Conservation (phyloP, 2,888 invertebrate genomes). For the Platynereis dumerilii region DNA sequence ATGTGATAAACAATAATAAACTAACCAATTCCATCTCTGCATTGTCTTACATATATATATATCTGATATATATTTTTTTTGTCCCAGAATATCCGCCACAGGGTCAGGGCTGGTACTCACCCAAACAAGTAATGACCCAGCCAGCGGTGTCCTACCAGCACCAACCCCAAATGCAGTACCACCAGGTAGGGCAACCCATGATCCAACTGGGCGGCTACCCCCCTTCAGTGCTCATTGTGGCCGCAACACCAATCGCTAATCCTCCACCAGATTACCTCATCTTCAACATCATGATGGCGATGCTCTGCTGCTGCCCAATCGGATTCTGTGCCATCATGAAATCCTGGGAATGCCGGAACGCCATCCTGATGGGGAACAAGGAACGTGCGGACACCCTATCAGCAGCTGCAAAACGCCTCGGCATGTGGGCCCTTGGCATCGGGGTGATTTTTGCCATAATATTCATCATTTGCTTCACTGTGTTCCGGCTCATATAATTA, state of each 20-base stretch:
- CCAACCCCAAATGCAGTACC: too few species aligned
- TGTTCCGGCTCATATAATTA: too few species aligned
- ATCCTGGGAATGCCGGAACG: conserved; percentile 30
- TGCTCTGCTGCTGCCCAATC: conserved; percentile 36
- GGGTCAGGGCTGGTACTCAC: too few species aligned
- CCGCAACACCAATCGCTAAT: conserved; percentile 13
- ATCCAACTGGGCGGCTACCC: conserved; percentile 10
- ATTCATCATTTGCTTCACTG: too few species aligned
- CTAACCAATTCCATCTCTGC: too few species aligned
- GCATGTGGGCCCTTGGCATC: conserved; percentile 27
- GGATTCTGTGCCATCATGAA: conserved; percentile 36
- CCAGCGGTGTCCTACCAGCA: too few species aligned
- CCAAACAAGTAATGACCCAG: too few species aligned
- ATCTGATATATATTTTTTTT: too few species aligned
- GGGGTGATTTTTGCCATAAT: too few species aligned
- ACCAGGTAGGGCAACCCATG: neutral
- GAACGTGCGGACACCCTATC: conserved; percentile 4
- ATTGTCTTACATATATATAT: too few species aligned
- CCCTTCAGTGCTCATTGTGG: conserved; percentile 9
- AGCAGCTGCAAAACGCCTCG: conserved; percentile 22
- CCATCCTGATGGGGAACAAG: conserved; percentile 23
- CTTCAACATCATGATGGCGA: conserved; percentile 33
- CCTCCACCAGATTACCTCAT: conserved; percentile 32
- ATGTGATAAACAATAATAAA: too few species aligned
- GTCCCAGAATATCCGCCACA: too few species aligned